phyloP scores from a whole-genome alignment of 2,797 vertebrate genomes.

The Eupleurogrammus muticus region DNA sequence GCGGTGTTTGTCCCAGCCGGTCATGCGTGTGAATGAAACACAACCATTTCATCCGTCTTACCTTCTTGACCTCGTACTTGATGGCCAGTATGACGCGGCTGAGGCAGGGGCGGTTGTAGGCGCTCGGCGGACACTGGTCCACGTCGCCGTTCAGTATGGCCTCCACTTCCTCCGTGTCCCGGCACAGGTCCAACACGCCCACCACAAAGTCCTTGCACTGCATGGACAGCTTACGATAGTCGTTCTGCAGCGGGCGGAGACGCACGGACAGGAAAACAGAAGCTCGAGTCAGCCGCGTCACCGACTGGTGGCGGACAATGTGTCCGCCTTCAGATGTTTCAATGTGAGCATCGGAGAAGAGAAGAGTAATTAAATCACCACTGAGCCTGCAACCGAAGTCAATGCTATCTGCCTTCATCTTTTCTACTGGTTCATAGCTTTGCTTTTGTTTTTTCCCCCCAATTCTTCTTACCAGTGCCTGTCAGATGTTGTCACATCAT shows the following conservation, averaged over 20 bases:
- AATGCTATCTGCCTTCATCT: background rate
- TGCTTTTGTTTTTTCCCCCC: background rate
- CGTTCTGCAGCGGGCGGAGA: slow-evolving; percentile 83
- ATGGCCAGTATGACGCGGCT: slow-evolving; percentile 95
- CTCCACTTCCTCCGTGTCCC: slow-evolving; percentile 96
- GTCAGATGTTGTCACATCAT: background rate
- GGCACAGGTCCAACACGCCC: slow-evolving; percentile 95
- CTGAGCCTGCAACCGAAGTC: background rate
- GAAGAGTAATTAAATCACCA: background rate
- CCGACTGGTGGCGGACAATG: background rate
- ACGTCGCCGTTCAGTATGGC: slow-evolving; percentile 96
- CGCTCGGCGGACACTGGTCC: slow-evolving; percentile 87
- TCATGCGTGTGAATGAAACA: background rate
- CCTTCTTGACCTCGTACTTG: slow-evolving; percentile 98
- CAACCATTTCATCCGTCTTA: slow-evolving; percentile 51
- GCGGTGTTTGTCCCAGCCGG: background rate
- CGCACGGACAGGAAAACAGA: background rate
- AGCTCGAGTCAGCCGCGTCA: background rate
- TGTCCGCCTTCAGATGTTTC: background rate
- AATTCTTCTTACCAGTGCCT: too few relatives aligned
- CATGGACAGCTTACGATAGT: slow-evolving; percentile 98
- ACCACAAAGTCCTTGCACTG: slow-evolving; percentile 99
- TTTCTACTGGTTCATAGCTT: background rate
- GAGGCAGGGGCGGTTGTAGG: slow-evolving; percentile 92
- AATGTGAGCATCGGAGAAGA: background rate